Evolutionary conservation across 2,113 vertebrate species (phyloP).

Genomic region (Gobio gobio): DNA sequence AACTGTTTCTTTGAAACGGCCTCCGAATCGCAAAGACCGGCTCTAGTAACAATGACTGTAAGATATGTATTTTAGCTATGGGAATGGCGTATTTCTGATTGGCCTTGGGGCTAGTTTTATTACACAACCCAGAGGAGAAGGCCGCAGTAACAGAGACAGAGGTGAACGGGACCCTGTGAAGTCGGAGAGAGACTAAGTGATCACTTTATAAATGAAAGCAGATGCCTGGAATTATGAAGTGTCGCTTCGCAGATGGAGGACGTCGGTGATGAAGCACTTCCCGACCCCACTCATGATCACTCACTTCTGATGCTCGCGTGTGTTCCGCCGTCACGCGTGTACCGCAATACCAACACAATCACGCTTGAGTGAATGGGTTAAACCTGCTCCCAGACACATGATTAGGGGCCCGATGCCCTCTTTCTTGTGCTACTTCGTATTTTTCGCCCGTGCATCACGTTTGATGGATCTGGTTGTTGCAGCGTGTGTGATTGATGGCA

Average conservation of each 20-base stretch:
- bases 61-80: too few species aligned
- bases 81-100: too few species aligned
- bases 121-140: background rate
- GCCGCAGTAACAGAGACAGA: background rate
- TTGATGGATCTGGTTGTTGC: constrained; percentile 77
- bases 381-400: constrained; percentile 45
- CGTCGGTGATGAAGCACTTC: constrained; percentile 90
- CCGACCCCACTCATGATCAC: constrained; percentile 88
- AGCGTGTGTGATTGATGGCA: constrained; percentile 74
- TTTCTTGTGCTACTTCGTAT: constrained; percentile 14
- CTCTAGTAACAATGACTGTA: too few species aligned
- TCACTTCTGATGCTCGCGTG: constrained; percentile 79
- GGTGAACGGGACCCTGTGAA: background rate
- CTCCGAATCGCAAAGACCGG: too few species aligned
- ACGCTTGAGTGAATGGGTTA: constrained; percentile 28
- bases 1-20: too few species aligned
- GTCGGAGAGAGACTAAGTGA: constrained; percentile 62
- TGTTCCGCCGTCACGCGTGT: constrained; percentile 51
- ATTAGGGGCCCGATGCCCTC: constrained; percentile 64
- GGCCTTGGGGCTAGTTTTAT: too few species aligned
- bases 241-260: constrained; percentile 88
- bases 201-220: constrained; percentile 95
- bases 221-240: constrained; percentile 97
- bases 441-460: constrained; percentile 45
- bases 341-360: constrained; percentile 59